Conservation (phyloP, 2,888 invertebrate species). For the Cheilosia impressa region DNA sequence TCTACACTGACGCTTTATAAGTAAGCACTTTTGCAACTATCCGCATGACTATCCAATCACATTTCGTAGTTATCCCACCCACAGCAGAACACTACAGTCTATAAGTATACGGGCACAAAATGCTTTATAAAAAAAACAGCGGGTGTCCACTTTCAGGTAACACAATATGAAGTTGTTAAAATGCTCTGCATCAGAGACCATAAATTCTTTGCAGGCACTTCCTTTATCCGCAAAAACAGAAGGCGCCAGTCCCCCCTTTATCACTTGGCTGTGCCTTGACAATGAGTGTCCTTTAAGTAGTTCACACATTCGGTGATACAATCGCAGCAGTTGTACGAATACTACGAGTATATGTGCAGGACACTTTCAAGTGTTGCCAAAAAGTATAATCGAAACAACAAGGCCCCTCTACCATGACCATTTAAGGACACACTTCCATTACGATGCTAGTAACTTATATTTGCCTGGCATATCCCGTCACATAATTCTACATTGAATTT, state of each 20-base stretch:
- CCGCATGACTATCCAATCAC: too few species aligned
- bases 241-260: background rate
- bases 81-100: too few species aligned
- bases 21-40: too few species aligned
- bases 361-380: constrained; percentile 17
- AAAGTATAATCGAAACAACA: constrained; percentile 39
- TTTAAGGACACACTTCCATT: constrained; percentile 26
- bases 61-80: background rate
- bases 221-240: constrained; percentile 7
- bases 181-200: constrained; percentile 12
- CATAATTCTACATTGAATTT: constrained; percentile 69
- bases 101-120: background rate
- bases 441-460: constrained; percentile 56
- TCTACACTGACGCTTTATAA: too few species aligned
- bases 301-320: constrained; percentile 25
- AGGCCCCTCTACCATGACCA: constrained; percentile 19
- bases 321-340: background rate
- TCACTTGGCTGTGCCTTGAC: background rate
- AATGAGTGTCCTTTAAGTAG: constrained; percentile 37
- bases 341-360: background rate
- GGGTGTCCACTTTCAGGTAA: constrained; percentile 8
- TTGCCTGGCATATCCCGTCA: constrained; percentile 60
- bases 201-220: constrained; percentile 12
- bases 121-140: background rate
- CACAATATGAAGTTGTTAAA: constrained; percentile 6